phyloP scores from a whole-genome alignment of 2,888 invertebrate genomes.

The Julus scanicus region DNA sequence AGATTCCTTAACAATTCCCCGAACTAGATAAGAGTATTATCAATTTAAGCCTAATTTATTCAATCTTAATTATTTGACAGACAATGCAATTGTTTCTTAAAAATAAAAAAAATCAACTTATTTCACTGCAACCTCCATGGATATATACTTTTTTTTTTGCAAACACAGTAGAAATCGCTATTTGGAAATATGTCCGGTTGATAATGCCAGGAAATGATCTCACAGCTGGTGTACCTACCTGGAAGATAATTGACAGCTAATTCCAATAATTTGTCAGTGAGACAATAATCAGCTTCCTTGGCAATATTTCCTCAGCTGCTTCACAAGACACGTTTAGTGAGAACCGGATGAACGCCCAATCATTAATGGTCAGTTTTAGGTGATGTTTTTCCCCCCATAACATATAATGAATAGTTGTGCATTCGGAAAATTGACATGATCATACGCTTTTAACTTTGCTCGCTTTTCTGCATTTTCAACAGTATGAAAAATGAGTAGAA shows the following conservation, averaged over 20 bases:
- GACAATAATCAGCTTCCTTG: constrained; percentile 54
- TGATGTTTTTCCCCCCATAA: not conserved
- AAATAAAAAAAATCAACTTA: not conserved
- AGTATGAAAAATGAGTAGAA: not conserved
- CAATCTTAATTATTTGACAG: not conserved
- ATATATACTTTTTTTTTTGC: not conserved
- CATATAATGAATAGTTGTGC: not conserved
- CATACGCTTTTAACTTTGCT: not conserved
- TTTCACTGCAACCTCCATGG: not conserved
- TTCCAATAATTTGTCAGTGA: constrained; percentile 55
- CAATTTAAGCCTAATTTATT: not conserved
- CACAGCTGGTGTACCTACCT: constrained; percentile 46
- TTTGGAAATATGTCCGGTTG: constrained; percentile 6
- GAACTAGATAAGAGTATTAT: not conserved
- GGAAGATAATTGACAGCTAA: constrained; percentile 55
- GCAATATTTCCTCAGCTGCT: constrained; percentile 46
- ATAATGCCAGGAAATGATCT: constrained; percentile 53
- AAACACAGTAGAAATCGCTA: not conserved
- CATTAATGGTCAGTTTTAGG: constrained; percentile 44
- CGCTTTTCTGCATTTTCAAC: not conserved
- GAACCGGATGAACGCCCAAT: constrained; percentile 47
- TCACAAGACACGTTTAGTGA: constrained; percentile 44
- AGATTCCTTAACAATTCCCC: not conserved
- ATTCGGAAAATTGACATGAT: not conserved
- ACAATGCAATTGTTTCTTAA: not conserved